phyloP scores from a whole-genome alignment of 2,797 vertebrate genomes.

The Lophius americanus region DNA sequence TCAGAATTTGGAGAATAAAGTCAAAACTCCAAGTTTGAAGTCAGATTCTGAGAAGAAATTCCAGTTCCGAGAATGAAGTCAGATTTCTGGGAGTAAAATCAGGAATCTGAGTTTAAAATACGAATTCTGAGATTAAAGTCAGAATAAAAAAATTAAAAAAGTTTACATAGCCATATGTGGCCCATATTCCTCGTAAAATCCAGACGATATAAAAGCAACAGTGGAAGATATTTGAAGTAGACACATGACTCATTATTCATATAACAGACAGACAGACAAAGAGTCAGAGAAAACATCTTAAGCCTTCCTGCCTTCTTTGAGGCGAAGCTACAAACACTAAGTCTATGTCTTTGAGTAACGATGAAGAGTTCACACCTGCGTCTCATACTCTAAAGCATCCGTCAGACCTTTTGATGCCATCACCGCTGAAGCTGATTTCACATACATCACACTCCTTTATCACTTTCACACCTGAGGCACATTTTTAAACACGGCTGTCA shows the following conservation, averaged over 20 bases:
- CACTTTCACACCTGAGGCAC: constrained; percentile 41
- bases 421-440: constrained; percentile 29
- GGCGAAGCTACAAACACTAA: constrained; percentile 38
- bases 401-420: constrained; percentile 45
- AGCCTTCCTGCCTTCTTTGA: constrained; percentile 40
- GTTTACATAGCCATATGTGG: background rate
- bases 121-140: too few species aligned
- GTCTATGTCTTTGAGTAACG: constrained; percentile 51
- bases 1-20: too few species aligned
- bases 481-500: constrained; percentile 55
- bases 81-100: too few species aligned
- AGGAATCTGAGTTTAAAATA: too few species aligned
- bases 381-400: constrained; percentile 35
- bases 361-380: constrained; percentile 55
- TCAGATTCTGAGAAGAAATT: too few species aligned
- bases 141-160: too few species aligned
- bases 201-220: constrained; percentile 34
- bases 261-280: constrained; percentile 37
- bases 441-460: constrained; percentile 36
- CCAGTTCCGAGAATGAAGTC: too few species aligned
- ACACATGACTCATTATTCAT: constrained; percentile 58
- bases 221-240: constrained; percentile 45
- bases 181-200: constrained; percentile 10
- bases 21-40: too few species aligned
- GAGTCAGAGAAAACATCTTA: constrained; percentile 5